Percentiles rank a stretch among this genome's conserved stretches.
phyloP scores from a whole-genome alignment of 2,113 vertebrate genomes.

The Nibea albiflora region DNA sequence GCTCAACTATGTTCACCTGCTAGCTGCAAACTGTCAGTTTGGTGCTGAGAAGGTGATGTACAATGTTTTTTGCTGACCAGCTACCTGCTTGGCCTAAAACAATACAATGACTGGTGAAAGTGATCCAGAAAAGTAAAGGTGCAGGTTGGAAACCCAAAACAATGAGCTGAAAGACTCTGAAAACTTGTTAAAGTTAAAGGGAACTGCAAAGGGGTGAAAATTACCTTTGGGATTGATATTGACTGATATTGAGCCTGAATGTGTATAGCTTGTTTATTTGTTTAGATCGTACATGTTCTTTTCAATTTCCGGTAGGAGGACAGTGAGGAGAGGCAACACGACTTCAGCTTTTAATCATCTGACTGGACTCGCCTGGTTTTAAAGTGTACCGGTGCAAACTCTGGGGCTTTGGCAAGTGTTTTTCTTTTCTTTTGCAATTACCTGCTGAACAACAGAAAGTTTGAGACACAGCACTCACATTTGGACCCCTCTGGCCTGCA shows the following conservation, averaged over 20 bases:
- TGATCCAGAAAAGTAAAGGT: too few species aligned
- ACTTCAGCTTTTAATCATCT: neutral
- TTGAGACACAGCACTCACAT: constrained; percentile 85
- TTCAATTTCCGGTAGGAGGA: neutral
- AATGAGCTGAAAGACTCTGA: too few species aligned
- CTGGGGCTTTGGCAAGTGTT: neutral
- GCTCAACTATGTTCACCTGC: neutral
- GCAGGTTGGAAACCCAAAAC: too few species aligned
- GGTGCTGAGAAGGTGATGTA: neutral
- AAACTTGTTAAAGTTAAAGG: too few species aligned
- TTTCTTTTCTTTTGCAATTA: neutral
- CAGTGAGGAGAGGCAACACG: neutral
- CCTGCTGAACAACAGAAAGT: neutral
- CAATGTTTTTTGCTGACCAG: neutral
- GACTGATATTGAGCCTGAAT: neutral
- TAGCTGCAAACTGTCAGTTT: neutral
- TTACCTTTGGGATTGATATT: neutral
- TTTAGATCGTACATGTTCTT: too few species aligned
- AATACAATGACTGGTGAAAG: neutral
- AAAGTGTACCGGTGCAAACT: neutral
- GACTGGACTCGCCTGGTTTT: neutral
- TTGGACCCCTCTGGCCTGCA: constrained; percentile 93
- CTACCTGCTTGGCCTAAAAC: neutral
- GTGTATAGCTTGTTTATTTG: too few species aligned
- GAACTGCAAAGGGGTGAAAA: neutral